Evolutionary conservation across 2,888 invertebrate species (phyloP).

Genomic region (Dolomedes plantarius): DNA sequence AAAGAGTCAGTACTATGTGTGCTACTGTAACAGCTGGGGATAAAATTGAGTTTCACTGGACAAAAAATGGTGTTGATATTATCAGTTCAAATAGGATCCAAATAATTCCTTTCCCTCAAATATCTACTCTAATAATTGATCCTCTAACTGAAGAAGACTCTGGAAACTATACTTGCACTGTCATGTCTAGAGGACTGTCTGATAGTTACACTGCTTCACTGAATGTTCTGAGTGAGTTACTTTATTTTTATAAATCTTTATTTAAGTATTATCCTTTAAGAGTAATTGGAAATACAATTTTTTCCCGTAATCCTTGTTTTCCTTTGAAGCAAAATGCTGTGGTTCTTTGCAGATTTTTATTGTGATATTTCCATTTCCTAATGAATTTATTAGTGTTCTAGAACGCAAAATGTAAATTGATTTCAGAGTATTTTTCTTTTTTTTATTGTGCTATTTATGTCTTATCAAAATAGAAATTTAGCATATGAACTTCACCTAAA

Average conservation of each 20-base stretch:
- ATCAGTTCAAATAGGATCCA: conserved; percentile 23
- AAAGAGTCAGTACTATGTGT: conserved; percentile 48
- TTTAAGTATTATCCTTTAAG: too few relatives aligned
- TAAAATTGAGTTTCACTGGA: conserved; percentile 60
- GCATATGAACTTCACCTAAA: too few relatives aligned
- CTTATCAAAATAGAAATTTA: too few relatives aligned
- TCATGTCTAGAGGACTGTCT: conserved; percentile 21
- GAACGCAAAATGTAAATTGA: too few relatives aligned
- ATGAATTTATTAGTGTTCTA: too few relatives aligned
- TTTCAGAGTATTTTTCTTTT: too few relatives aligned
- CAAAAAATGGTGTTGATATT: conserved; percentile 39
- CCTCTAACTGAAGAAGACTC: conserved; percentile 52
- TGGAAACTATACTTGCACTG: conserved; percentile 62
- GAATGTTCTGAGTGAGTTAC: conserved; percentile 45
- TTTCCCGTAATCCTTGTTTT: too few relatives aligned
- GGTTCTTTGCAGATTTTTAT: too few relatives aligned
- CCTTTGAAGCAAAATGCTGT: too few relatives aligned
- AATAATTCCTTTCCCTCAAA: conserved; percentile 35
- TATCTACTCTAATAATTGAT: conserved; percentile 52
- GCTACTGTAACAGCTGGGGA: conserved; percentile 9
- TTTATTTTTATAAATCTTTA: not conserved
- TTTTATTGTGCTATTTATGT: too few relatives aligned
- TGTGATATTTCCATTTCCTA: too few relatives aligned
- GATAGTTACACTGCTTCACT: conserved; percentile 39
- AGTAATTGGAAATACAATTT: too few relatives aligned